These are phyloP conservation scores for Syndactyla subalaris DNA, from an alignment of 2,797 vertebrate genomes.

Conservation along the genomic window DNA sequence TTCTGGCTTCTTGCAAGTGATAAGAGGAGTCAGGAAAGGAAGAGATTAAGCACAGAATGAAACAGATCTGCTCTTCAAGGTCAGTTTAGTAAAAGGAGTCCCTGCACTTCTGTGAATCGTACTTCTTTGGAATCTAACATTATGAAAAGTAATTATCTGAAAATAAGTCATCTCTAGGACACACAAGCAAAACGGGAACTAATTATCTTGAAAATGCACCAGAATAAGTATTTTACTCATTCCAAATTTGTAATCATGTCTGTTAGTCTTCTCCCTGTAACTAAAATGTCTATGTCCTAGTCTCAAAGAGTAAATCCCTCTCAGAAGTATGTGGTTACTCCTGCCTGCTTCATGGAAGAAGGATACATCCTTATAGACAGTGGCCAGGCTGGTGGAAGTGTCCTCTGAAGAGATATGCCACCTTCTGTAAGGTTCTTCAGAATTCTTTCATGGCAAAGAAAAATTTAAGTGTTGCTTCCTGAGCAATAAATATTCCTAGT, in stretches of 20 bases:
- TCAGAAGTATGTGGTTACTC: not conserved
- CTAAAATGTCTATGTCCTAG: not conserved
- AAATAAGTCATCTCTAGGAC: not conserved
- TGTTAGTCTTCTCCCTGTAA: not conserved
- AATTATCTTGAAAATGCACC: not conserved
- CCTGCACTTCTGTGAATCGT: not conserved
- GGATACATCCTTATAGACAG: not conserved
- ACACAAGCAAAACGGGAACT: not conserved
- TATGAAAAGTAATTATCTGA: not conserved
- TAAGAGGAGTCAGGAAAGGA: not conserved
- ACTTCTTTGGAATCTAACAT: not conserved
- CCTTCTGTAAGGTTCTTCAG: not conserved
- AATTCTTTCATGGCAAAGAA: not conserved
- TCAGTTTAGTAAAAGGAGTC: not conserved
- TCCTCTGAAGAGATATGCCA: not conserved
- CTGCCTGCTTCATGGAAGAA: not conserved
- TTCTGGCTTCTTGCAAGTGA: not conserved
- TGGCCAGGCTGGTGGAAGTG: not conserved
- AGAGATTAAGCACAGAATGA: not conserved
- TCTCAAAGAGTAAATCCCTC: not conserved
- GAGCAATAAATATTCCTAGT: not conserved
- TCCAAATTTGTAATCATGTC: not conserved
- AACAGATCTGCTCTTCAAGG: conserved; percentile 24
- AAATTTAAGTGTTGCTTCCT: not conserved
- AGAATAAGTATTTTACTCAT: not conserved